Percentiles rank a stretch among this genome's conserved stretches.
phyloP scores from a whole-genome alignment of 1,140 invertebrate genomes.

The Musca vetustissima region DNA sequence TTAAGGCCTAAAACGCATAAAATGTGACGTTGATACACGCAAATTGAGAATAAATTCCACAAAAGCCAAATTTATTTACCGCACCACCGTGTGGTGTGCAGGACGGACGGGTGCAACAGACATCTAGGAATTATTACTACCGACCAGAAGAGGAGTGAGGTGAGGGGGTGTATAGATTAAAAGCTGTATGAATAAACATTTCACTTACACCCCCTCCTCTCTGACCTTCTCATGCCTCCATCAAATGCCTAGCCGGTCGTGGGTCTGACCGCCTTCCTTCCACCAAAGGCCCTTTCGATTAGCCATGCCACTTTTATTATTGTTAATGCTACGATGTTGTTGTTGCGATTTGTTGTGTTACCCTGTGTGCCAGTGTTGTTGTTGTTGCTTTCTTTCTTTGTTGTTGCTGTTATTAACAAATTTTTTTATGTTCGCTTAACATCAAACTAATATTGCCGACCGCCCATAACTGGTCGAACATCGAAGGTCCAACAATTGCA shows the following conservation, averaged over 20 bases:
- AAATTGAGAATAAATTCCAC: slow-evolving; percentile 52
- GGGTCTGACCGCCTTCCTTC: no score
- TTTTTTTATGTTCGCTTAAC: slow-evolving; percentile 14
- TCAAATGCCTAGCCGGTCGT: no score
- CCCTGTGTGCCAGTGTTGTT: neutral
- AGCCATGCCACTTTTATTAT: no score
- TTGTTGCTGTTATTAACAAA: slow-evolving; percentile 14
- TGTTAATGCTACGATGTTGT: no score
- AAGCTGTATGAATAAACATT: no score
- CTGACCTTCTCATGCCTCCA: no score
- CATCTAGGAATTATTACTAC: neutral
- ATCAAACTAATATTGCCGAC: slow-evolving; percentile 17
- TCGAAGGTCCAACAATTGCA: no score
- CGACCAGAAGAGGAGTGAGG: neutral
- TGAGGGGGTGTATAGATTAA: no score
- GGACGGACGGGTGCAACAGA: neutral
- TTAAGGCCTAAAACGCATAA: slow-evolving; percentile 30
- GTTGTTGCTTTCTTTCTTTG: slow-evolving; percentile 3
- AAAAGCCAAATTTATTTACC: neutral
- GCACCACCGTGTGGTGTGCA: neutral
- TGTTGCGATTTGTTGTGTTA: neutral
- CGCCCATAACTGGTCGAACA: no score
- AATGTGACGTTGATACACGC: slow-evolving; percentile 50
- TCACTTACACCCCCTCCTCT: no score
- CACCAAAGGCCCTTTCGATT: no score